Conservation (phyloP, 2,113 vertebrate genomes). For the Sinocyclocheilus anshuiensis region DNA sequence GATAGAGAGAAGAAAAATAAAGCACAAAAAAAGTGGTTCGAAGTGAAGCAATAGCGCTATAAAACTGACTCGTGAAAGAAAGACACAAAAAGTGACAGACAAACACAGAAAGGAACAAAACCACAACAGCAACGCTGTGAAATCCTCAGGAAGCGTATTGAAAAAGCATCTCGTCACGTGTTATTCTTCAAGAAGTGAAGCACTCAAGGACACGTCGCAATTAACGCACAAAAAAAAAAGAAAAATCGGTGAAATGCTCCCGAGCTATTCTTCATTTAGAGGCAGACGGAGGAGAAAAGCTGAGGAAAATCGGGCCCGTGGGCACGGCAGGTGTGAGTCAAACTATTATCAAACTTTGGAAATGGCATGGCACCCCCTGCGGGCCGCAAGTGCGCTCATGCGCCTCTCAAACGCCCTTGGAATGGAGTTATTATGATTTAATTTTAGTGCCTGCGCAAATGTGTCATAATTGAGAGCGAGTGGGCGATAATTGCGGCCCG, state of each 20-base stretch:
- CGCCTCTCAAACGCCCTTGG: background rate
- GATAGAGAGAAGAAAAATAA: background rate
- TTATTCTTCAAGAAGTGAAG: background rate
- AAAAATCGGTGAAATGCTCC: background rate
- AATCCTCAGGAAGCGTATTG: background rate
- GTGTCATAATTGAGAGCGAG: conserved; percentile 21
- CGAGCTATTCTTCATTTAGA: conserved; percentile 17
- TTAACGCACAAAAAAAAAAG: background rate
- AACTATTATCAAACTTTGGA: background rate
- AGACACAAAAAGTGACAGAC: background rate
- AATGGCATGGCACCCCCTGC: conserved; percentile 1
- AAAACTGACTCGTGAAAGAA: background rate
- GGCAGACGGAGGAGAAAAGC: background rate
- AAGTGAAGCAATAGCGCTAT: too few species aligned
- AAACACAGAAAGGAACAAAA: too few species aligned
- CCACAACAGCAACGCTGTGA: background rate
- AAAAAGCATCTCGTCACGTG: background rate
- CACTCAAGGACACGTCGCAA: conserved; percentile 10
- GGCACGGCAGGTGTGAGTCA: conserved; percentile 24
- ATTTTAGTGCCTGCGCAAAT: conserved; percentile 5
- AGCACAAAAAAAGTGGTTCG: background rate
- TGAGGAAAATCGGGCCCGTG: background rate
- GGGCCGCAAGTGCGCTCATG: background rate
- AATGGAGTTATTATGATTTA: background rate
- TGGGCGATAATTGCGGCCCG: background rate